These are phyloP conservation scores for Agrotis puta DNA, from an alignment of 2,888 invertebrate genomes.

Conservation along the genomic window DNA sequence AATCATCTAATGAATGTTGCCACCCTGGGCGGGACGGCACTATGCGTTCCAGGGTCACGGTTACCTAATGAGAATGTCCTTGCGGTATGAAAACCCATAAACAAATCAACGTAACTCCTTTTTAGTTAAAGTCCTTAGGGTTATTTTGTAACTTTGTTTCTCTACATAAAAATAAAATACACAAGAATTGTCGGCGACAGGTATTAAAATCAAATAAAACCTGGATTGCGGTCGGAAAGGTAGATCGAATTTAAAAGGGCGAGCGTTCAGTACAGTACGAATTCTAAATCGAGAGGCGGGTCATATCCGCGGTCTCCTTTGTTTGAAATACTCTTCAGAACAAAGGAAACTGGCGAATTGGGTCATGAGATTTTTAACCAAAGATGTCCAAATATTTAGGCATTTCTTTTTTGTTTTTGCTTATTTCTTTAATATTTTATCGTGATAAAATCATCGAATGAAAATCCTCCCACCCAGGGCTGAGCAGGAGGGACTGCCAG, in stretches of 20 bases:
- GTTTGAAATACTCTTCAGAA: slow-evolving; percentile 27
- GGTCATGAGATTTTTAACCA: not conserved
- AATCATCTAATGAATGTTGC: too few species aligned
- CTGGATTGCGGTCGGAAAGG: slow-evolving; percentile 4
- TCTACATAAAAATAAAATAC: not conserved
- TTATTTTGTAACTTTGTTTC: too few species aligned
- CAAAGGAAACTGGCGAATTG: slow-evolving; percentile 1
- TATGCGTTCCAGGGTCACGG: too few species aligned
- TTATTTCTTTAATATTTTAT: too few species aligned
- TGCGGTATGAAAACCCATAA: too few species aligned
- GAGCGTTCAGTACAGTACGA: not conserved
- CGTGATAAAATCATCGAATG: too few species aligned
- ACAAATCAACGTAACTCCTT: not conserved
- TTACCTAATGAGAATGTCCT: too few species aligned
- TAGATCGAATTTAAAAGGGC: slow-evolving; percentile 16
- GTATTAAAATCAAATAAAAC: slow-evolving; percentile 23
- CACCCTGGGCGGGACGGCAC: too few species aligned
- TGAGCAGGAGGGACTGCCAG: too few species aligned
- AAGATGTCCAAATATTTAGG: not conserved
- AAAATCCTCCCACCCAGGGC: too few species aligned
- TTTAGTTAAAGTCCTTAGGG: not conserved
- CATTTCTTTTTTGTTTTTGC: not conserved
- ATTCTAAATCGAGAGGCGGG: not conserved
- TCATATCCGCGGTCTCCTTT: slow-evolving; percentile 23
- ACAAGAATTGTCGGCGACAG: not conserved